These are phyloP conservation scores for Oxytorus armatus DNA, from an alignment of 2,888 invertebrate genomes.

Conservation along the genomic window DNA sequence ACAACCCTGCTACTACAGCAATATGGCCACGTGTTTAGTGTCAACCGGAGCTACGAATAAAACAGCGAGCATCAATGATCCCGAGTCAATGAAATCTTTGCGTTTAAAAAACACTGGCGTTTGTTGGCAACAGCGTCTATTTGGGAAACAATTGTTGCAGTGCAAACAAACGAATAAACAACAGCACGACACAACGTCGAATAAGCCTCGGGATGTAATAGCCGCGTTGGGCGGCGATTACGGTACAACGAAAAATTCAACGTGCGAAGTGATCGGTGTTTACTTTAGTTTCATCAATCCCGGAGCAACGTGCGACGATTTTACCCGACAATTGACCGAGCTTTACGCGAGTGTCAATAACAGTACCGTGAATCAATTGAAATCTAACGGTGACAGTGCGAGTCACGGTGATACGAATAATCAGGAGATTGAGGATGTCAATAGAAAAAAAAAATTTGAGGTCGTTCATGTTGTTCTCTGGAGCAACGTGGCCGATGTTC, in stretches of 20 bases:
- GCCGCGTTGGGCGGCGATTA: conserved; percentile 73
- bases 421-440: conserved; percentile 75
- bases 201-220: conserved; percentile 65
- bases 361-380: conserved; percentile 11
- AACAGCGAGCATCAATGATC: not conserved
- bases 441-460: conserved; percentile 86
- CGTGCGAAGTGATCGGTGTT: conserved; percentile 86
- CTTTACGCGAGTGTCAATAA: conserved; percentile 84
- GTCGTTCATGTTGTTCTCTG: conserved; percentile 90
- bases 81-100: conserved; percentile 49
- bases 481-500: conserved; percentile 88
- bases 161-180: conserved; percentile 74
- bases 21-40: conserved; percentile 70
- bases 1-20: not conserved
- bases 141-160: conserved; percentile 80
- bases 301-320: conserved; percentile 89
- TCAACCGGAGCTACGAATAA: conserved; percentile 61
- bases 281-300: conserved; percentile 91
- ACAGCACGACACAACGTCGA: conserved; percentile 64
- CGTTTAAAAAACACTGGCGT: conserved; percentile 45
- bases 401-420: conserved; percentile 41
- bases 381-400: conserved; percentile 66
- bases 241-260: conserved; percentile 62
- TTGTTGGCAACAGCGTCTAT: conserved; percentile 81
- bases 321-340: conserved; percentile 87